Base-by-base conservation (phyloP, 2,113 vertebrate species). In the Nothobranchius kuhntae region DNA sequence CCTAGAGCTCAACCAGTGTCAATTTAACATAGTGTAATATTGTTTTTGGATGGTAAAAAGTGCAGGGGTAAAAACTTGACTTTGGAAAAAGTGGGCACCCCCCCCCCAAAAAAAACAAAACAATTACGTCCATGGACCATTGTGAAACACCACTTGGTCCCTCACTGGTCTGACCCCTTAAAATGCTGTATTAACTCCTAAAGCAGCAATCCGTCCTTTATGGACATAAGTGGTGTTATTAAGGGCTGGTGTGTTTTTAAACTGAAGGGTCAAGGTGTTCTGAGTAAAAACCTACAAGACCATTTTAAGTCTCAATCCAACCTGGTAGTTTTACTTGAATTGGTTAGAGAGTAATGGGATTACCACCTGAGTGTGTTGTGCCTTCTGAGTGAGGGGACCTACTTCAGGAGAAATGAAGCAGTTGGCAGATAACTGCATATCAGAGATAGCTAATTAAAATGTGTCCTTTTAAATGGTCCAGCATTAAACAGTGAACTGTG, bases 271-370 rank as follows among this genome's bases (percentile, higher is more conserved):
- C 45, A 61, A 15, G 10, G 9, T 17, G 46, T 9, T 61, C 24
- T n/a, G 10, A 14, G 26, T 61, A 12, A 51, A 51, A 50, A 40
- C 13, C 10, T 62, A 26, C 30, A 36, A 30, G 11, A 36, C 46
- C 35, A n/a, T 36, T 47, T 61, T 51, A 13, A 62, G 60, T 51
- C 35, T 35, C 30, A 51, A 30, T 51, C 57, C 35, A 30, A 64
- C 46, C 61, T 79, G 44, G 64, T 47, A 72, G 73, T 61, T 70
- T 53, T 61, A 46, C 45, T 56, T 65, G 53, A 45, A n/a, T 59
- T 40, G 24, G 48, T 42, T 57, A n/a, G 24, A 48, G 52, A 59
- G 53, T 40, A 42, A 42, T 54, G 47, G 52, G 46, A 53, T 68
- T 64, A 68, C 40, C 13, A 30, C 71, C 17, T 56, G 60, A 54